Percentiles rank a stretch among this genome's conserved stretches.
Conservation (phyloP, 1,140 invertebrate species). For the Aporrectodea caliginosa region DNA sequence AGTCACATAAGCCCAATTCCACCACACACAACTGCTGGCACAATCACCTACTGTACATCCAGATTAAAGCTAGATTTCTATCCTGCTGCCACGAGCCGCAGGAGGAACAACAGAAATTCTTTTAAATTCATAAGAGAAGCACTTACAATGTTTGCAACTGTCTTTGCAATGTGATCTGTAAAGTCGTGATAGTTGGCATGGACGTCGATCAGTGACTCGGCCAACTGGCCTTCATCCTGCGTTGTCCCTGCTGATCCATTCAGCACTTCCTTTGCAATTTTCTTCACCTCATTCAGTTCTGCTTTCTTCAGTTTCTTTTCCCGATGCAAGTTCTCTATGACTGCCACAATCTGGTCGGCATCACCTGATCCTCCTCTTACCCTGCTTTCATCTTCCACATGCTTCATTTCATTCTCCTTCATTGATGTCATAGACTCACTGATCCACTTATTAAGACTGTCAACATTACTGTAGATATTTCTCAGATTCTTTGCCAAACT, state of each 20-base stretch:
- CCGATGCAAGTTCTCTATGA: background rate
- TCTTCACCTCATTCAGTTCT: background rate
- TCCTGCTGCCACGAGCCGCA: too few species aligned
- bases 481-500: background rate
- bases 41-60: too few species aligned
- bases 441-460: background rate
- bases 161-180: background rate
- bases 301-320: background rate
- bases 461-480: background rate
- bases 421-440: background rate
- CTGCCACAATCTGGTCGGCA: background rate
- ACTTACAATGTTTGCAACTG: background rate
- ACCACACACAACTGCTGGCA: too few species aligned
- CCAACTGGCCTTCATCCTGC: background rate
- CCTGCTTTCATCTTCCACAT: too few species aligned
- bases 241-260: background rate
- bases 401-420: background rate
- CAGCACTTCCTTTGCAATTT: background rate
- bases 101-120: too few species aligned
- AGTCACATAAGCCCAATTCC: too few species aligned
- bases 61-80: too few species aligned
- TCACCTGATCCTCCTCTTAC: too few species aligned
- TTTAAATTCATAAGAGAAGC: background rate
- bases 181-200: background rate
- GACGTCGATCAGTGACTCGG: background rate